A percentile compares a stretch with the other conserved stretches of the same genome.
These are phyloP conservation scores for Cosmia trapezina DNA, from an alignment of 2,888 invertebrate species.

Conservation along the genomic window DNA sequence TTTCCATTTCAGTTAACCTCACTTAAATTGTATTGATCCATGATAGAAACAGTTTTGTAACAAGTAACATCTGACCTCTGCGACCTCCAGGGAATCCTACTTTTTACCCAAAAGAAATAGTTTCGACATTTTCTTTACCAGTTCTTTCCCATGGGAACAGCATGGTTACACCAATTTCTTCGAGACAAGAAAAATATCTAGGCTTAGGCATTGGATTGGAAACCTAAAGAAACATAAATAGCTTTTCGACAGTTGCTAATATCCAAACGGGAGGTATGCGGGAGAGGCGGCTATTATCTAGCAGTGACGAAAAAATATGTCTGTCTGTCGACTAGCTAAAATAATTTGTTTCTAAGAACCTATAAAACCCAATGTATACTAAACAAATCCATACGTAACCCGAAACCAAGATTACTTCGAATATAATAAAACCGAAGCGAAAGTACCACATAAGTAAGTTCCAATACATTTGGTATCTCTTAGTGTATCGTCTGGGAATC, in stretches of 20 bases:
- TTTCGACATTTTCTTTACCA: conserved; percentile 46
- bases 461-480: conserved; percentile 69
- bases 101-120: conserved; percentile 51
- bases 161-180: conserved; percentile 31
- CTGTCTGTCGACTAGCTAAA: background rate
- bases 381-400: conserved; percentile 13
- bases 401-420: conserved; percentile 28
- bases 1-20: conserved; percentile 7
- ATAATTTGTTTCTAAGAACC: conserved; percentile 2
- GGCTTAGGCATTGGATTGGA: conserved; percentile 5
- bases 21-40: conserved; percentile 37
- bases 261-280: background rate
- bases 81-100: conserved; percentile 27
- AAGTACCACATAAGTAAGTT: conserved; percentile 63
- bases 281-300: background rate
- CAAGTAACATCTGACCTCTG: conserved; percentile 32
- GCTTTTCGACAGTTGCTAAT: background rate
- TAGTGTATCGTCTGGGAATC: conserved; percentile 65
- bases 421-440: conserved; percentile 44
- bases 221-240: background rate
- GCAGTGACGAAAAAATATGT: background rate
- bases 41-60: conserved; percentile 40
- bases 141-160: conserved; percentile 29
- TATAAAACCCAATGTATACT: conserved; percentile 19
- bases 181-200: conserved; percentile 26